These are phyloP conservation scores for Netelia fuscicornis DNA, from an alignment of 2,888 invertebrate genomes.

Conservation along the genomic window DNA sequence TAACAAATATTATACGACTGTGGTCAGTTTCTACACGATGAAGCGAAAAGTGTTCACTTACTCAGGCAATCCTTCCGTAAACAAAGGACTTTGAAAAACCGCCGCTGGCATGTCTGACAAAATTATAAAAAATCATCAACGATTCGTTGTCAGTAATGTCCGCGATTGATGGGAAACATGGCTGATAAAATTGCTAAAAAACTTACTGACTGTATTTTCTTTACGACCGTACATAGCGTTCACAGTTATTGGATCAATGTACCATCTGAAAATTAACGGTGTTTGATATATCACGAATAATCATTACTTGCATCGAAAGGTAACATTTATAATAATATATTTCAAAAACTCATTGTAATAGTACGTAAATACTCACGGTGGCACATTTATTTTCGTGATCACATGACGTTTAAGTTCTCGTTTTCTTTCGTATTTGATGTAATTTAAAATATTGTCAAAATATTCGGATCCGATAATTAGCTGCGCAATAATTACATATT, in stretches of 20 bases:
- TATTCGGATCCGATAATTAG: constrained; percentile 53
- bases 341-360: not conserved
- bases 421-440: constrained; percentile 44
- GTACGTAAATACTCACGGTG: not conserved
- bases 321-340: no score
- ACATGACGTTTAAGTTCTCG: constrained; percentile 2
- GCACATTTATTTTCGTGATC: not conserved
- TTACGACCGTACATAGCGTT: constrained; percentile 81
- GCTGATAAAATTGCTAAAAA: constrained; percentile 4
- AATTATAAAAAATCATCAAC: constrained; percentile 7
- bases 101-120: constrained; percentile 58
- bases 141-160: not conserved
- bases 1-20: not conserved
- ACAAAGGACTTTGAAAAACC: constrained; percentile 58
- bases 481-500: constrained; percentile 28
- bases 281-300: no score
- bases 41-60: constrained; percentile 18
- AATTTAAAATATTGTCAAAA: constrained; percentile 59
- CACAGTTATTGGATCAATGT: constrained; percentile 81
- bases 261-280: constrained; percentile 73
- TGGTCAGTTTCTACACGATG: not conserved
- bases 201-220: constrained; percentile 55
- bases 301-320: no score
- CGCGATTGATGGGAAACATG: not conserved
- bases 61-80: constrained; percentile 51